Evolutionary conservation across 64 coral and sea anemone genomes (phyloP).

Genomic region (Montipora sp.): DNA sequence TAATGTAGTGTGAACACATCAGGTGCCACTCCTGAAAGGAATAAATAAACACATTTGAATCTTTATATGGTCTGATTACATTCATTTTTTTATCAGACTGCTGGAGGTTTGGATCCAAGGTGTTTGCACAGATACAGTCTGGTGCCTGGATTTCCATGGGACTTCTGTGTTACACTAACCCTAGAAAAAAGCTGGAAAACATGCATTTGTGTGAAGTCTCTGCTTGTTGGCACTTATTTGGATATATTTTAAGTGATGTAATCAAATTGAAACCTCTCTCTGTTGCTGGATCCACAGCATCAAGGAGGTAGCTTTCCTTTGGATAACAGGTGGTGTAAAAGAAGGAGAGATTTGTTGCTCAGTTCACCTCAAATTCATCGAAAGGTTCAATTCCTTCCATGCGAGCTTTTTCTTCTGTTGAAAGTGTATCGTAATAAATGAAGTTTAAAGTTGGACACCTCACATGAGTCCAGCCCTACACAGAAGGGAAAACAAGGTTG

Average conservation of each 20-base stretch:
- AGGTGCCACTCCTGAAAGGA: conserved; percentile 83
- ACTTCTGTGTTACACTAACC: too few species aligned
- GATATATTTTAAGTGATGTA: too few species aligned
- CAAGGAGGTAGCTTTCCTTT: not conserved
- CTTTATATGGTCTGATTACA: too few species aligned
- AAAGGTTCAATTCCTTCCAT: conserved; percentile 81
- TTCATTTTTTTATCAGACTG: too few species aligned
- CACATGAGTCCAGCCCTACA: conserved; percentile 79
- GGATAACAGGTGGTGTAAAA: not conserved
- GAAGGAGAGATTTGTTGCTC: not conserved
- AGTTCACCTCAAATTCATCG: conserved; percentile 91
- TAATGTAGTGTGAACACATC: conserved; percentile 82
- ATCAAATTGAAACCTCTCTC: not conserved
- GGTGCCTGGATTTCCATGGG: too few species aligned
- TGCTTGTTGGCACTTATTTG: too few species aligned
- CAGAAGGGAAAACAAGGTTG: not conserved
- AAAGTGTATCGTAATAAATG: conserved; percentile 61
- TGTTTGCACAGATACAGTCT: too few species aligned
- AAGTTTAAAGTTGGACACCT: conserved; percentile 78
- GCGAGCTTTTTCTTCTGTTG: conserved; percentile 67
- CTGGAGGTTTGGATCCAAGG: too few species aligned
- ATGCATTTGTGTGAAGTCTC: too few species aligned
- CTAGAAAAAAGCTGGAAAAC: too few species aligned
- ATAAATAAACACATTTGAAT: not conserved
- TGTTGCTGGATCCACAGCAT: not conserved